phyloP scores from a whole-genome alignment of 2,888 invertebrate genomes.

The Pollenia angustigena region DNA sequence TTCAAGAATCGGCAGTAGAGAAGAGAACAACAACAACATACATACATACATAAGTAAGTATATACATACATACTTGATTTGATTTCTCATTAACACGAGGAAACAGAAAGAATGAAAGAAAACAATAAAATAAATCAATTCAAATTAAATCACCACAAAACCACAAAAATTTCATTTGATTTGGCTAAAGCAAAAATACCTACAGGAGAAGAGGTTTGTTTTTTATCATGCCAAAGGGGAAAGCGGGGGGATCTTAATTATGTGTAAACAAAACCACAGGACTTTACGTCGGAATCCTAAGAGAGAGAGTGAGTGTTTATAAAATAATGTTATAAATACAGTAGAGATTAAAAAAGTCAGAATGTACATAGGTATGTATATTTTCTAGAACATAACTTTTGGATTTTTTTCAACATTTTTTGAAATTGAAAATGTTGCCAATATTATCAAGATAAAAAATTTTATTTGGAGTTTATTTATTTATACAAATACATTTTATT shows the following conservation, averaged over 20 bases:
- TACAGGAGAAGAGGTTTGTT: neutral
- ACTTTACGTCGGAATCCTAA: conserved; percentile 17
- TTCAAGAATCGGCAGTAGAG: conserved; percentile 23
- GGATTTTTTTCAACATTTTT: too few relatives aligned
- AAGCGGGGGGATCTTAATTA: neutral
- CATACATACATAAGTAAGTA: neutral
- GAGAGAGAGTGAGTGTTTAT: neutral
- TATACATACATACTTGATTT: neutral
- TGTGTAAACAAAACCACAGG: conserved; percentile 46
- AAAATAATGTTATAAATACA: neutral
- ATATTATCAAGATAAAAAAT: too few relatives aligned
- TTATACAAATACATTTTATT: too few relatives aligned
- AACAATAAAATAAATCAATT: conserved; percentile 20
- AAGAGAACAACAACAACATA: neutral
- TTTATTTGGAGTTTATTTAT: too few relatives aligned
- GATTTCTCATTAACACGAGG: conserved; percentile 50
- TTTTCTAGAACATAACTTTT: too few relatives aligned
- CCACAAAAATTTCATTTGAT: conserved; percentile 44
- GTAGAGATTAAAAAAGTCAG: neutral
- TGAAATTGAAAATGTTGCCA: too few relatives aligned
- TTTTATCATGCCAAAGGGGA: neutral
- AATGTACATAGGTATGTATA: too few relatives aligned
- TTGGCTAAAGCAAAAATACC: conserved; percentile 18
- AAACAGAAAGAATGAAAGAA: conserved; percentile 19
- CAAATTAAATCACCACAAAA: conserved; percentile 50